Evolutionary conservation across 2,888 invertebrate species (phyloP).

Genomic region (Blera fallax): DNA sequence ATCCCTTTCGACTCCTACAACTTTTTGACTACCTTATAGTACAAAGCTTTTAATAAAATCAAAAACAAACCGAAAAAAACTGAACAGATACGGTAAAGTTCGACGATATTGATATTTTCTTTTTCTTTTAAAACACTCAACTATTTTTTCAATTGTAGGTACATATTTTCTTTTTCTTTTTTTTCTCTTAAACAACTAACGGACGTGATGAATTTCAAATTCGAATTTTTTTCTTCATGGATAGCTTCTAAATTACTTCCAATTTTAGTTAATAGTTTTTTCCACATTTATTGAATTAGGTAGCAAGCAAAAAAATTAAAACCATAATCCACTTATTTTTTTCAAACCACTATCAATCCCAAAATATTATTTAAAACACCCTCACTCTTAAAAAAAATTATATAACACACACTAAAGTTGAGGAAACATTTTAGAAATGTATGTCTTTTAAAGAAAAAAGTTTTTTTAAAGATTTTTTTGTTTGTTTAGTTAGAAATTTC

Average conservation of each 20-base stretch:
- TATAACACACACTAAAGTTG: neutral
- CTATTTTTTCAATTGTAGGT: slow-evolving; percentile 14
- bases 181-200: slow-evolving; percentile 65
- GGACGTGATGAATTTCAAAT: slow-evolving; percentile 72
- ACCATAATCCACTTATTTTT: too few relatives aligned
- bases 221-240: slow-evolving; percentile 49
- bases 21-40: neutral
- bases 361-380: neutral
- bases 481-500: slow-evolving; percentile 39
- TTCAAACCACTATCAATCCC: slow-evolving; percentile 19
- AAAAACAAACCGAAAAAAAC: too few relatives aligned
- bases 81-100: neutral
- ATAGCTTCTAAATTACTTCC: slow-evolving; percentile 1
- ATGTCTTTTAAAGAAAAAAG: slow-evolving; percentile 9
- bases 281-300: neutral
- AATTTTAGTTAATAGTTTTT: slow-evolving; percentile 18
- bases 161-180: slow-evolving; percentile 25
- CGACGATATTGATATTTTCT: neutral
- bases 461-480: neutral
- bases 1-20: neutral
- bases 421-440: slow-evolving; percentile 15
- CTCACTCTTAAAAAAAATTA: neutral
- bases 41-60: neutral
- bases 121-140: neutral
- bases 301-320: slow-evolving; percentile 28